Evolutionary conservation across 2,797 vertebrate species (phyloP).

Genomic region (Ctenosaura bakeri): DNA sequence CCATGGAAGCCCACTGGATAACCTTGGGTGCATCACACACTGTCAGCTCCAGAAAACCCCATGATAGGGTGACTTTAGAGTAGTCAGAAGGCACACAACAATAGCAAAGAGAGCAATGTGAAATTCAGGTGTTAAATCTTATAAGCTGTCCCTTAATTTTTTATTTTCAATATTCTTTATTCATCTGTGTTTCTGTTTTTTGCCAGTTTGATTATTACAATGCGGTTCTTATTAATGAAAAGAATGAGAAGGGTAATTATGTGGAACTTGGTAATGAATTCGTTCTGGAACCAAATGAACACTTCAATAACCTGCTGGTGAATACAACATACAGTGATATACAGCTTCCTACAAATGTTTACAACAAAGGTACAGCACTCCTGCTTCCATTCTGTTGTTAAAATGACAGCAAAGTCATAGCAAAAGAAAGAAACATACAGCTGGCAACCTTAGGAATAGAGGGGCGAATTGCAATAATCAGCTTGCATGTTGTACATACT

Average conservation of each 20-base stretch:
- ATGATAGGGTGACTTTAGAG: too few species aligned
- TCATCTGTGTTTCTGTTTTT: slow-evolving; percentile 30
- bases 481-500: neutral
- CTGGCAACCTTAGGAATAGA: neutral
- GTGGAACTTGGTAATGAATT: slow-evolving; percentile 91
- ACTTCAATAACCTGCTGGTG: slow-evolving; percentile 92
- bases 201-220: slow-evolving; percentile 95
- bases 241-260: slow-evolving; percentile 86
- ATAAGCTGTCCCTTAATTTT: neutral
- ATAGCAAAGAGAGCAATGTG: neutral
- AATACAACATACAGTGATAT: slow-evolving; percentile 91
- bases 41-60: too few species aligned
- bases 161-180: neutral
- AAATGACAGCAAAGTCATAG: neutral
- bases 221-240: slow-evolving; percentile 89
- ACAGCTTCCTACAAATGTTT: slow-evolving; percentile 96
- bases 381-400: neutral
- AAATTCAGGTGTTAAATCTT: slow-evolving; percentile 7
- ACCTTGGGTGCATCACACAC: too few species aligned
- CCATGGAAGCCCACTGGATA: too few species aligned
- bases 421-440: neutral
- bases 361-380: slow-evolving; percentile 89
- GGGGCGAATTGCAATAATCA: accelerated
- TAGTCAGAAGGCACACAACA: too few species aligned
- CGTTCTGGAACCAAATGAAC: slow-evolving; percentile 89